These are phyloP conservation scores for Cydia amplana DNA, from an alignment of 1,140 invertebrate species.

Conservation along the genomic window DNA sequence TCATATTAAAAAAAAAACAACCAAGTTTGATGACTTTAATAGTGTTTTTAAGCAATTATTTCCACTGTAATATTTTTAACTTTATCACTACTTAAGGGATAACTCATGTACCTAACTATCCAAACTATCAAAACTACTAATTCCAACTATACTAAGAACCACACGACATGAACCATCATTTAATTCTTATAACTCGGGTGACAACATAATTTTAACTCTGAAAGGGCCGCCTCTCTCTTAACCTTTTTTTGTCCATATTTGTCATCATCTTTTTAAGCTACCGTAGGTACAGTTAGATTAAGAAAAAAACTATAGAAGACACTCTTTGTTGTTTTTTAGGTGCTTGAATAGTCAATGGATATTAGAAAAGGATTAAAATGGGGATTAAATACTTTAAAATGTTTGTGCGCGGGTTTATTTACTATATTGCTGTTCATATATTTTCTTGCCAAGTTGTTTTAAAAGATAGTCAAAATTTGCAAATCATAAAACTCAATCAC, in stretches of 20 bases:
- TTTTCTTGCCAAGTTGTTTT: no score
- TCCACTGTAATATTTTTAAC: not conserved
- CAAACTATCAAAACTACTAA: conserved; percentile 46
- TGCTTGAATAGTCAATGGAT: conserved; percentile 47
- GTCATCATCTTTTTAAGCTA: conserved; percentile 34
- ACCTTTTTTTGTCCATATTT: conserved; percentile 35
- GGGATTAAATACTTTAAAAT: conserved; percentile 2
- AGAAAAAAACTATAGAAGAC: conserved; percentile 34
- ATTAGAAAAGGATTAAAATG: conserved; percentile 24
- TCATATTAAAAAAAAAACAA: no score
- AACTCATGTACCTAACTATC: not conserved
- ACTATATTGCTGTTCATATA: no score
- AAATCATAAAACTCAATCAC: no score
- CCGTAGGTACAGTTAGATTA: conserved; percentile 13
- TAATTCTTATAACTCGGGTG: conserved; percentile 46
- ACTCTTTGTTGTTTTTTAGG: conserved; percentile 38
- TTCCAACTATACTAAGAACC: conserved; percentile 35
- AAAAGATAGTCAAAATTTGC: no score
- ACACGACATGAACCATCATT: conserved; percentile 43
- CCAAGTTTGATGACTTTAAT: no score
- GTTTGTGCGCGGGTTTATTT: no score
- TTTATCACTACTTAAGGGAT: not conserved
- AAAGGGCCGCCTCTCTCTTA: conserved; percentile 52
- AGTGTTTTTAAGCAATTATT: no score
- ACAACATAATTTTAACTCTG: conserved; percentile 50